phyloP scores from a whole-genome alignment of 2,888 invertebrate species.

The Trichogramma evanescens region DNA sequence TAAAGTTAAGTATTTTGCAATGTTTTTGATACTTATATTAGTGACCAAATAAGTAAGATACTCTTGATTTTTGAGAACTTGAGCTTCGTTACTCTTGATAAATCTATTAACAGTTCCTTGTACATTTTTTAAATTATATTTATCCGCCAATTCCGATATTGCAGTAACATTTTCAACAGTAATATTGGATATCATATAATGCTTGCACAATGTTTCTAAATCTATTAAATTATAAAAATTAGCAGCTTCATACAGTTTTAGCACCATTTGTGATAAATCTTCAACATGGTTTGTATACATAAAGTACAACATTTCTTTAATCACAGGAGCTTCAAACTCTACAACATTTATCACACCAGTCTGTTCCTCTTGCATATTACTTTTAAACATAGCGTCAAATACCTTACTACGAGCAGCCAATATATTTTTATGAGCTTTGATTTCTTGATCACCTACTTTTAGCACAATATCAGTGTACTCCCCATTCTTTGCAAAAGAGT shows the following conservation, averaged over 20 bases:
- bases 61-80: slow-evolving; percentile 8
- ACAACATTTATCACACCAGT: slow-evolving; percentile 11
- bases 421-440: slow-evolving; percentile 12
- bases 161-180: slow-evolving; percentile 8
- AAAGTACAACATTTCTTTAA: slow-evolving; percentile 10
- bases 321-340: slow-evolving; percentile 7
- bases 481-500: slow-evolving; percentile 8
- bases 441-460: slow-evolving; percentile 5
- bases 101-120: slow-evolving; percentile 3
- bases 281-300: slow-evolving; percentile 11
- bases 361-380: slow-evolving; percentile 9
- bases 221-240: slow-evolving; percentile 12
- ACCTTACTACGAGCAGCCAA: slow-evolving; percentile 9
- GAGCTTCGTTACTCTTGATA: slow-evolving; percentile 12
- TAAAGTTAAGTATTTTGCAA: slow-evolving; percentile 12
- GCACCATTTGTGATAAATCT: slow-evolving; percentile 8
- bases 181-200: slow-evolving; percentile 9
- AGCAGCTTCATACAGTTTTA: slow-evolving; percentile 14
- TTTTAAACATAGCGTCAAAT: slow-evolving; percentile 15
- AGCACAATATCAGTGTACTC: slow-evolving; percentile 9
- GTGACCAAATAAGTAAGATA: slow-evolving; percentile 9
- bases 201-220: slow-evolving; percentile 12
- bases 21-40: slow-evolving; percentile 10
- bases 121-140: slow-evolving; percentile 10
- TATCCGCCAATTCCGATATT: slow-evolving; percentile 9